These are phyloP conservation scores for Drosophila santomea DNA, from an alignment of 1,140 invertebrate genomes.

Conservation along the genomic window DNA sequence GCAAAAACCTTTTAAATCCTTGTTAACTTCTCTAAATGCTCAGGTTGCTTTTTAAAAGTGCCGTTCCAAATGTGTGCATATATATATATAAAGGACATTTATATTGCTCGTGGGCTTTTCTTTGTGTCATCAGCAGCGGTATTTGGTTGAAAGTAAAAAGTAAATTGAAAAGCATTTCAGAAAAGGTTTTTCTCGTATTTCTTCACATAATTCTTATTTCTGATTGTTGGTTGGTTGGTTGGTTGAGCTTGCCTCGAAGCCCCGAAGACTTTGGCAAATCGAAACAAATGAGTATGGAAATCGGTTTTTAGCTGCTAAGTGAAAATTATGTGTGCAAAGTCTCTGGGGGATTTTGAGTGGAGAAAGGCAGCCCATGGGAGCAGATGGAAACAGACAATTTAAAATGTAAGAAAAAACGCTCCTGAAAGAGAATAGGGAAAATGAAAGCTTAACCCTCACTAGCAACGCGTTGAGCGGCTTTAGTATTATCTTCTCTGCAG, in stretches of 20 bases:
- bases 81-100: constrained; percentile 21
- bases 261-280: constrained; percentile 39
- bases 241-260: constrained; percentile 6
- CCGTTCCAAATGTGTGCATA: constrained; percentile 6
- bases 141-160: constrained; percentile 53
- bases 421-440: constrained; percentile 35
- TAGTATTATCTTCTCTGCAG: constrained; percentile 24
- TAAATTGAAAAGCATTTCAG: constrained; percentile 73
- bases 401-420: constrained; percentile 25
- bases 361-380: constrained; percentile 4
- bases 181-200: constrained; percentile 17
- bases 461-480: constrained; percentile 30
- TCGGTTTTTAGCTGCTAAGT: constrained; percentile 45
- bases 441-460: constrained; percentile 43
- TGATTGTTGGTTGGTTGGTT: constrained; percentile 60
- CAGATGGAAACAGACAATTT: constrained; percentile 28
- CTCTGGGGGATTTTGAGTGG: constrained; percentile 25
- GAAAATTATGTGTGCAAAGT: constrained; percentile 45
- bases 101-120: constrained; percentile 47
- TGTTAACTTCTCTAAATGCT: constrained; percentile 81
- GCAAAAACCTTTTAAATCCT: constrained; percentile 83
- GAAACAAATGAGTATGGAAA: constrained; percentile 60
- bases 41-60: constrained; percentile 57
- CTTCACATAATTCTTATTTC: constrained; percentile 3
- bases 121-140: constrained; percentile 71